Evolutionary conservation across 2,888 invertebrate genomes (phyloP), one percentile per base, ranked within the genome.

Genomic region (Cactoblastis cactorum): DNA sequence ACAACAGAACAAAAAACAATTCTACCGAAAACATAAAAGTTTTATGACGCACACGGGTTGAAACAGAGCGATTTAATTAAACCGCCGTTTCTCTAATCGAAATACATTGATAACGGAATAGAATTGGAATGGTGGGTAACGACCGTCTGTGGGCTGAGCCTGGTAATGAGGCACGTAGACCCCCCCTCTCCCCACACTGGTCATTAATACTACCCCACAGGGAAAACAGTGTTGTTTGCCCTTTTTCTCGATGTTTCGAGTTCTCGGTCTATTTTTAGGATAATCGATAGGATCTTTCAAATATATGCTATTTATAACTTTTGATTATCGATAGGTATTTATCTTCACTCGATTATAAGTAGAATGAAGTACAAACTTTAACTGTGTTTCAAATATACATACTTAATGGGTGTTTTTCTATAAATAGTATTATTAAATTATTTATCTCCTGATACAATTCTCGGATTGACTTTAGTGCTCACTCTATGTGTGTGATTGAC

Each of bases 91-190:
- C 47, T 54, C 71, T 80, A 85, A 85, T 83, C 80, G 83, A 77
- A 79, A 79, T 71, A 72, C 83, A 84, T 83, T 83, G 83, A 84
- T 84, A 41, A 49, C 63, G 63, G 68, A 67, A 71, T 69, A 68
- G 70, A 68, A 66, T 68, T 53, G 56, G 62, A 69, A 61, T 55
- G 63, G 65, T 22, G 19, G 15, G 22, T 41, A 49, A 49, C 41
- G 41, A 41, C 67, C 61, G 63, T 65, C 67, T 65, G 68, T 41
- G 33, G 28, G 15, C 38, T 11, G 28, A 9, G 5, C 32, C 41
- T 17, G 57, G 67, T 78, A 80, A 80, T 80, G 80, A 78, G 69
- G 54, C 68, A 63, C 63, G 65, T 65, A 67, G 62, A 56, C 57
- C 61, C 62, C 64, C 62, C 59, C 63, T 61, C 56, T 57, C 65